Evolutionary conservation across 2,797 vertebrate genomes (phyloP).

Genomic region (Todus mexicanus): DNA sequence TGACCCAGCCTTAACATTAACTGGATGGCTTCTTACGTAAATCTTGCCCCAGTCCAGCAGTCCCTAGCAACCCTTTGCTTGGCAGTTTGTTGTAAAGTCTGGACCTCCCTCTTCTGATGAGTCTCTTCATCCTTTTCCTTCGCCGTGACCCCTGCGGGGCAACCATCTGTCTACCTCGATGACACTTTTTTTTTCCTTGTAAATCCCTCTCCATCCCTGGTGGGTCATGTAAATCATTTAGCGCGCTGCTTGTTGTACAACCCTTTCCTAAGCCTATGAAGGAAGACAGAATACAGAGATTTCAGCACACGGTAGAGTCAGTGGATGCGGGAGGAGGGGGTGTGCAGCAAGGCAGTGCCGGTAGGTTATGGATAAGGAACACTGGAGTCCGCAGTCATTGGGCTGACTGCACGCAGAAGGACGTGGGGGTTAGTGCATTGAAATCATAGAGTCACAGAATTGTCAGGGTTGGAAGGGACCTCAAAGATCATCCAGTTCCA

Average conservation of each 20-base stretch:
- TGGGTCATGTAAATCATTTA: constrained; percentile 52
- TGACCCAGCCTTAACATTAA: not conserved
- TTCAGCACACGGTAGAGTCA: not conserved
- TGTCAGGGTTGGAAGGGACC: no score
- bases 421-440: not conserved
- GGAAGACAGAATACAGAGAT: not conserved
- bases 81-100: not conserved
- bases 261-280: not conserved
- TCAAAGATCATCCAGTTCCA: no score
- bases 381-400: not conserved
- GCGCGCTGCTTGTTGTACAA: not conserved
- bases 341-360: not conserved
- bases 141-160: constrained; percentile 28
- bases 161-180: constrained; percentile 9
- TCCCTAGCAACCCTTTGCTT: not conserved
- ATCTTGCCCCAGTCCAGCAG: not conserved
- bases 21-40: not conserved
- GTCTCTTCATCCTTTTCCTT: not conserved
- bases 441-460: no score
- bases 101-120: not conserved
- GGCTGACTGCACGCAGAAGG: not conserved
- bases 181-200: constrained; percentile 5
- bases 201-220: constrained; percentile 31
- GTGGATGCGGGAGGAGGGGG: not conserved
- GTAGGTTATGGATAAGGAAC: not conserved